Evolutionary conservation across 2,113 vertebrate genomes (phyloP), one percentile per base, ranked within the genome.

Genomic region (Tricholaema leucomelas): DNA sequence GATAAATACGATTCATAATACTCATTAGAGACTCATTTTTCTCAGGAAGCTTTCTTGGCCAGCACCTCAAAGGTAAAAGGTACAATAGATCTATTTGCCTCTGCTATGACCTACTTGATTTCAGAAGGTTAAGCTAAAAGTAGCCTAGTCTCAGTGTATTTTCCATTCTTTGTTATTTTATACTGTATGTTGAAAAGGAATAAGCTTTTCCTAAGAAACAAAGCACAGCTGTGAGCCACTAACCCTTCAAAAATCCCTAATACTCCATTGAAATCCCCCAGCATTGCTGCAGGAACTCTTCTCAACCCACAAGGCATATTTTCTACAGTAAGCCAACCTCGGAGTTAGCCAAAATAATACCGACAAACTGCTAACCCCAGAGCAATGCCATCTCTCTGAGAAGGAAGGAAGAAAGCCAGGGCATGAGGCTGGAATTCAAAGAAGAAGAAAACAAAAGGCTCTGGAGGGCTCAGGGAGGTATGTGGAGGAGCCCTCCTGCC

Each of bases 111-210:
- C 92, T 89, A 89, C 79, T 94, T 96, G 95, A 94, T 87, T 96
- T 95, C 92, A 93, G 78, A 89, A 91, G 31, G 93, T 95, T 93
- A 95, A 93, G 89, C 93, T 96, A 94, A 93, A 94, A 96, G 93
- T 92, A 95, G 94, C 85, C 79, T 64, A 87, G 72, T 91, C 79
- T 83, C 91, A 67, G 88, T 74, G 81, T 85, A 93, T 92, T 95
- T 93, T 87, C 91, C 82, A 87, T 94, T 95, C 96, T 96, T 93
- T 96, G 92, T 85, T 91, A 83, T 93, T 94, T 95, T 87, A 87
- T 91, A 60, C 40, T 64, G 50, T 83, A 91, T 81, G 81, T 89
- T 93, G 88, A 91, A 95, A 96, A 94, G 85, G 91, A 91, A 93
- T 87, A 93, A 94, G 91, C 87, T 93, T 89, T 96, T 89, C 91